phyloP scores from a whole-genome alignment of 2,797 vertebrate genomes.

The Novumbra hubbsi region DNA sequence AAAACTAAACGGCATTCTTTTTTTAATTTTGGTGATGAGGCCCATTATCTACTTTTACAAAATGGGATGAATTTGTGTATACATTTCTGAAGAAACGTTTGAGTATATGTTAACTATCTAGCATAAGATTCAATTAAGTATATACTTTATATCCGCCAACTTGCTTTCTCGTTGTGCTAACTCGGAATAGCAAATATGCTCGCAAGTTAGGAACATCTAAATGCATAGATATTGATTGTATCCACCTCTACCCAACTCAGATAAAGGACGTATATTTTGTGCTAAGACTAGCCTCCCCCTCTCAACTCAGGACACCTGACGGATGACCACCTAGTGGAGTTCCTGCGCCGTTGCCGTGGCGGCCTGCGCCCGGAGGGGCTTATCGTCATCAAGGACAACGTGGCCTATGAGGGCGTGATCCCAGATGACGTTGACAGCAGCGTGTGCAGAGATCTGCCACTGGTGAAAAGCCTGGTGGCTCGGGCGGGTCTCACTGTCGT shows the following conservation, averaged over 20 bases:
- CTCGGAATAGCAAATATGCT: no score
- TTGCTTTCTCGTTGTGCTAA: no score
- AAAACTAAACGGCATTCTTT: not conserved
- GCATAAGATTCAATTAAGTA: no score
- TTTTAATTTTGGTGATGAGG: no score
- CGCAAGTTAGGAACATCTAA: no score
- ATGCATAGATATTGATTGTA: no score
- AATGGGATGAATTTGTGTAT: no score
- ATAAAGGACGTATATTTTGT: not conserved
- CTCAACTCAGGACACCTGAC: slow-evolving; percentile 86
- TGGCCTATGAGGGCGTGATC: slow-evolving; percentile 90
- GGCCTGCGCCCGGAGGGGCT: slow-evolving; percentile 85
- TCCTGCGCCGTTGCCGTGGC: slow-evolving; percentile 82
- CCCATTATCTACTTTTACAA: no score
- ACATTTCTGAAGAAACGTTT: no score
- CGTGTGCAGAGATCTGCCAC: slow-evolving; percentile 84
- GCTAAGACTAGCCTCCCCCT: not conserved
- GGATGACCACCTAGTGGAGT: slow-evolving; percentile 85
- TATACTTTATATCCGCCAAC: no score
- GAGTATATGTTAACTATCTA: no score
- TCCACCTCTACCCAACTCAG: no score
- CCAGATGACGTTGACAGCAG: slow-evolving; percentile 97
- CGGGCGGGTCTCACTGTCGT: slow-evolving; percentile 82
- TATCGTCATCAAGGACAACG: slow-evolving; percentile 94
- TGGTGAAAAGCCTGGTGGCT: slow-evolving; percentile 76